These are phyloP conservation scores for Arge pagana DNA, from an alignment of 2,888 invertebrate genomes.

Conservation along the genomic window DNA sequence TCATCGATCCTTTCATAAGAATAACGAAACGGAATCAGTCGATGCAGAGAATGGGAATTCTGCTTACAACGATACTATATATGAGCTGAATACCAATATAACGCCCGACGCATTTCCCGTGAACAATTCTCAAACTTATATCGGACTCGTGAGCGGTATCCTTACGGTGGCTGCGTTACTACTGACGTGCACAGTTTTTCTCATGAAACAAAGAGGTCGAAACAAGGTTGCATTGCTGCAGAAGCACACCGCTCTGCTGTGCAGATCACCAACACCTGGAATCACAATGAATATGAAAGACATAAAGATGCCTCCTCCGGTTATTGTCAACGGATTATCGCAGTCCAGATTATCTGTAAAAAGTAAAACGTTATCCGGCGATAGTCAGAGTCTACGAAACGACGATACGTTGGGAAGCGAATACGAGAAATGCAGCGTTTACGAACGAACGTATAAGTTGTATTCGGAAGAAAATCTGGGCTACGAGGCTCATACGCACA, in stretches of 20 bases:
- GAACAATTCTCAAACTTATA: conserved; percentile 62
- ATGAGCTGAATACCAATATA: conserved; percentile 46
- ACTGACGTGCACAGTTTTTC: conserved; percentile 67
- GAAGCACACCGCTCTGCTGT: conserved; percentile 66
- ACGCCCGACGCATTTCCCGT: conserved; percentile 65
- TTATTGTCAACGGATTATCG: conserved; percentile 63
- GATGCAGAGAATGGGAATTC: conserved; percentile 16
- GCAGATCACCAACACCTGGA: conserved; percentile 63
- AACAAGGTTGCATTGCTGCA: conserved; percentile 68
- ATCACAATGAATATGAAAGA: conserved; percentile 67
- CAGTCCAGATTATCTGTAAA: conserved; percentile 60
- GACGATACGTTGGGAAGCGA: conserved; percentile 58
- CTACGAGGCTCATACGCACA: conserved; percentile 32
- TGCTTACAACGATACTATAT: conserved; percentile 43
- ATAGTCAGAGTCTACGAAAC: conserved; percentile 34
- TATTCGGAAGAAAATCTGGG: conserved; percentile 46
- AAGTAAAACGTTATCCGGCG: conserved; percentile 46
- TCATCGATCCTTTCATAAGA: conserved; percentile 25
- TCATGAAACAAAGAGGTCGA: conserved; percentile 69
- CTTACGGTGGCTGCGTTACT: conserved; percentile 70
- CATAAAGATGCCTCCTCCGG: conserved; percentile 63
- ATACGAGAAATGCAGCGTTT: conserved; percentile 47
- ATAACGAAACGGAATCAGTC: conserved; percentile 29
- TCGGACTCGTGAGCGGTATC: conserved; percentile 65
- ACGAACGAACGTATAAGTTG: conserved; percentile 48